Conservation (phyloP, 2,797 vertebrate species). For the Rhinoraja longicauda region DNA sequence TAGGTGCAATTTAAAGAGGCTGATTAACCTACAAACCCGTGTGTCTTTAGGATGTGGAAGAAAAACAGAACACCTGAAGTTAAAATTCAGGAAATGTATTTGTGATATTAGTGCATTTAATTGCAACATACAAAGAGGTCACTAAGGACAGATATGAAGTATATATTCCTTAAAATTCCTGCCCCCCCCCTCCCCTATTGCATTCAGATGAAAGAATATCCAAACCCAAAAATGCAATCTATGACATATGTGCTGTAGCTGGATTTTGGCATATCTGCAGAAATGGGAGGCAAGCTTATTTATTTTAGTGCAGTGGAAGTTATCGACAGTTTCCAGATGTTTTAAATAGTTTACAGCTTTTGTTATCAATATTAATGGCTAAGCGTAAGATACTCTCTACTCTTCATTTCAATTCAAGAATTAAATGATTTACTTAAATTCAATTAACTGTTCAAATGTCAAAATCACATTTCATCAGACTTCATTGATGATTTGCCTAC, state of each 20-base stretch:
- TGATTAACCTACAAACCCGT: too few species aligned
- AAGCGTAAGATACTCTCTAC: not conserved
- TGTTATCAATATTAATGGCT: not conserved
- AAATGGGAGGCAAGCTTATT: not conserved
- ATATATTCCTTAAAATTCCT: not conserved
- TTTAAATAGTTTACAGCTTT: not conserved
- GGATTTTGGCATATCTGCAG: not conserved
- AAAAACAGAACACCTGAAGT: too few species aligned
- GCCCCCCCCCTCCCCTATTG: not conserved
- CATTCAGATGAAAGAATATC: not conserved
- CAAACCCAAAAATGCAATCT: not conserved
- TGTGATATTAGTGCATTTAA: too few species aligned
- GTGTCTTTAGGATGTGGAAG: too few species aligned
- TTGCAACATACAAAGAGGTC: too few species aligned
- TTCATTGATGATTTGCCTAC: not conserved
- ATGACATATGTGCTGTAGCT: too few species aligned
- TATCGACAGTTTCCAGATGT: not conserved
- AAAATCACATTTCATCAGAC: not conserved
- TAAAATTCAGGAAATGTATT: too few species aligned
- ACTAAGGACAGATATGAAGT: not conserved
- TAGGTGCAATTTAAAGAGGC: too few species aligned
- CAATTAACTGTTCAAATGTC: too few species aligned
- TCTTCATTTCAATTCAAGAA: not conserved
- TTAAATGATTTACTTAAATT: not conserved
- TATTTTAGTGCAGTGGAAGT: not conserved